Evolutionary conservation across 2,113 vertebrate species (phyloP).

Genomic region (Echinops telfairi): DNA sequence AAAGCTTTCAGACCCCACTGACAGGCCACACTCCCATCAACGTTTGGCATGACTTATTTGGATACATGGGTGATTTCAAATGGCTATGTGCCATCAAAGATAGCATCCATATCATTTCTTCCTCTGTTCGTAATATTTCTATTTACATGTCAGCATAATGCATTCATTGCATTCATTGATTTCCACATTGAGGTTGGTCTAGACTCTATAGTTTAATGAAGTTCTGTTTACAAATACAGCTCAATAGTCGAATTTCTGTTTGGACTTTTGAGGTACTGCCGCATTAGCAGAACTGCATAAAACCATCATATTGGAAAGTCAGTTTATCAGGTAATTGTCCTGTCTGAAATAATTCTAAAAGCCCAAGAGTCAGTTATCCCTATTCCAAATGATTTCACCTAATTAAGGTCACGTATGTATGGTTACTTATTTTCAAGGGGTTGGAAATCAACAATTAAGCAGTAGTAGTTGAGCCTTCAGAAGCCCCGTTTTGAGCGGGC

Average conservation of each 20-base stretch:
- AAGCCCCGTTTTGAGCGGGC: too few species aligned
- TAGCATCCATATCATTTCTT: slow-evolving; percentile 56
- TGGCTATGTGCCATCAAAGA: slow-evolving; percentile 34
- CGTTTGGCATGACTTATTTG: neutral
- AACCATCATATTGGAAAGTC: neutral
- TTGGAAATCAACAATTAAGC: slow-evolving; percentile 31
- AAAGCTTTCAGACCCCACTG: neutral
- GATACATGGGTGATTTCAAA: neutral
- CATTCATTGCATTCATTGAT: slow-evolving; percentile 67
- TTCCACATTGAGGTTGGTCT: slow-evolving; percentile 28
- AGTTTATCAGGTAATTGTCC: neutral
- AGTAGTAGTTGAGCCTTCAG: neutral
- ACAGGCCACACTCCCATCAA: neutral
- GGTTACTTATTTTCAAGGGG: neutral
- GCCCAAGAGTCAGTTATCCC: slow-evolving; percentile 10
- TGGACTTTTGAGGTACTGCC: slow-evolving; percentile 42
- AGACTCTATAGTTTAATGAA: neutral
- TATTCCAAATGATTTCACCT: slow-evolving; percentile 45
- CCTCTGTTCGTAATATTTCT: neutral
- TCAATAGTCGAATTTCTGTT: slow-evolving; percentile 52
- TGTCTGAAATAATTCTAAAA: slow-evolving; percentile 23
- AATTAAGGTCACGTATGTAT: slow-evolving; percentile 15
- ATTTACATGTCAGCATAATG: slow-evolving; percentile 61
- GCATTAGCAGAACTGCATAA: slow-evolving; percentile 6
- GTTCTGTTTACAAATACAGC: slow-evolving; percentile 2